phyloP scores from a whole-genome alignment of 2,888 invertebrate species.

The Augochlorella aurata region DNA sequence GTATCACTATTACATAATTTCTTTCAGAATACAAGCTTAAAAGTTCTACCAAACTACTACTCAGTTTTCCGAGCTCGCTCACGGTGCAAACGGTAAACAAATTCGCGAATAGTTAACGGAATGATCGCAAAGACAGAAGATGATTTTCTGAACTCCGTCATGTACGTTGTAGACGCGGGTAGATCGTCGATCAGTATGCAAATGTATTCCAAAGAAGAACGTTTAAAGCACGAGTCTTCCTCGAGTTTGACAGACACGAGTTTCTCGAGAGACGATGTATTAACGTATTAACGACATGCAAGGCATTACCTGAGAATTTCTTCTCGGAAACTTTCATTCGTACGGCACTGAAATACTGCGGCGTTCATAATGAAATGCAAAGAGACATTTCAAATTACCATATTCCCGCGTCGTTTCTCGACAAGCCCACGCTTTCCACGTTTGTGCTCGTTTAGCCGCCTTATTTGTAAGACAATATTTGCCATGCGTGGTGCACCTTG shows the following conservation, averaged over 20 bases:
- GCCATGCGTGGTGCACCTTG: neutral
- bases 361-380: constrained; percentile 1
- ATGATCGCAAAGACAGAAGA: no score
- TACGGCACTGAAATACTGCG: neutral
- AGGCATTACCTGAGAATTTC: neutral
- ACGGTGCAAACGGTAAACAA: no score
- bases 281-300: neutral
- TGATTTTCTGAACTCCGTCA: neutral
- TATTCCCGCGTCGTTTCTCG: neutral
- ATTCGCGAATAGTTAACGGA: no score
- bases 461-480: constrained; percentile 30
- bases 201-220: neutral
- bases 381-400: constrained; percentile 17
- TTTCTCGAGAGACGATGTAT: neutral
- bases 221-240: neutral
- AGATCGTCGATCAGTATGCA: neutral
- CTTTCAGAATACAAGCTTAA: no score
- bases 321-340: neutral
- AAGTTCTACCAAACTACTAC: no score
- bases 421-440: neutral
- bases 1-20: no score
- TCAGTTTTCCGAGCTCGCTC: no score
- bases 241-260: neutral
- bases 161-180: no score
- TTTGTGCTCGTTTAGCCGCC: constrained; percentile 2